phyloP scores from a whole-genome alignment of 2,113 vertebrate genomes.

The Petrocephalus zakoni region DNA sequence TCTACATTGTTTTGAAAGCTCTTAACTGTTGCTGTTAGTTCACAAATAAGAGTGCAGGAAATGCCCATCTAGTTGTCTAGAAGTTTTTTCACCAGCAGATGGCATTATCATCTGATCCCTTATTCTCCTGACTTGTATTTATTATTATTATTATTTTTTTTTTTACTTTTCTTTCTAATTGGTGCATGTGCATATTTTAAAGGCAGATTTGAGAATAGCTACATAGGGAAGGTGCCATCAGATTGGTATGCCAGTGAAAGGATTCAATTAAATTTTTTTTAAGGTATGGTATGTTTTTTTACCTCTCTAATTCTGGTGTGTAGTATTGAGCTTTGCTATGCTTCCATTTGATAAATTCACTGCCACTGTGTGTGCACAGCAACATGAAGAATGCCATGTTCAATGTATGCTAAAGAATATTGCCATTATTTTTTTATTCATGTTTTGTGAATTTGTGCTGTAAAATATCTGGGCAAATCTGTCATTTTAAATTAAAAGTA shows the following conservation, averaged over 20 bases:
- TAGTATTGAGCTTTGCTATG: not conserved
- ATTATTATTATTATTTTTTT: not conserved
- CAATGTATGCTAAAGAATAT: not conserved
- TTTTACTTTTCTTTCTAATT: not conserved
- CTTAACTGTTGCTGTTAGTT: slow-evolving; percentile 1
- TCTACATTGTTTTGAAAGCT: not conserved
- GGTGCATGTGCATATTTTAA: not conserved
- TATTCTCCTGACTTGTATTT: not conserved
- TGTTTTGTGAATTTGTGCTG: not conserved
- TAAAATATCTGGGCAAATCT: not conserved
- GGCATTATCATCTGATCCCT: not conserved
- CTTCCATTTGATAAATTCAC: slow-evolving; percentile 8
- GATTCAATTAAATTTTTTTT: no score
- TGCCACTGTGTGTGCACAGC: slow-evolving; percentile 13
- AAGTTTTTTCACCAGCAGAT: not conserved
- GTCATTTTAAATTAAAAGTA: not conserved
- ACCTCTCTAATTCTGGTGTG: not conserved
- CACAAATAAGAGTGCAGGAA: not conserved
- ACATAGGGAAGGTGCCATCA: not conserved
- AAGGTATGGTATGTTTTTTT: no score
- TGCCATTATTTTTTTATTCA: not conserved
- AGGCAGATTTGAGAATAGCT: not conserved
- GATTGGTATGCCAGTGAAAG: not conserved
- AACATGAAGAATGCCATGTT: not conserved
- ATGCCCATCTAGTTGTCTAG: not conserved